Base-by-base conservation (phyloP, 2,797 vertebrate genomes). In the Staurois parvus region DNA sequence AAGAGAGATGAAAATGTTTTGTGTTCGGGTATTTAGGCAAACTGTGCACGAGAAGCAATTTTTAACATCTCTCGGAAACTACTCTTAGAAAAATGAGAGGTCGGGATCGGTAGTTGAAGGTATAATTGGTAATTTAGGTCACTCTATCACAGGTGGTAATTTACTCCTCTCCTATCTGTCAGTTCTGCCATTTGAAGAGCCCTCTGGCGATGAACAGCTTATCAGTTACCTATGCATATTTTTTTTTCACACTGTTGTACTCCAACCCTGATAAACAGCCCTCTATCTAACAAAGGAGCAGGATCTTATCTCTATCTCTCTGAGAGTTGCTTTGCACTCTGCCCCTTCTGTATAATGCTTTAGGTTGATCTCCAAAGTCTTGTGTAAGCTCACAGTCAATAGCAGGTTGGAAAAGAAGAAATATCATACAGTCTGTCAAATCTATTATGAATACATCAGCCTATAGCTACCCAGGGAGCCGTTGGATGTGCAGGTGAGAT, bases 171-270 rank as follows among this genome's bases (percentile, higher is more conserved):
- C 19, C 62, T 4, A 13, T 70, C 6, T 42, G 56, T 37, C 52
- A 62, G 45, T 26, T 76, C 40, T 73, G 72, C 42, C 48, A n/a
- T 45, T 26, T 73, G 72, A 37, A 15, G 29, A 48, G 24, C 67
- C 83, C 83, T 72, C 66, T 34, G 64, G 83, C 75, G 17, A 13
- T 59, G 28, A 77, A 42, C 4, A 64, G 75, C 75, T 84, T 77
- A 84, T 84, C 83, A 19, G 42, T 78, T 75, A 59, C 56, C 17
- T 62, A 62, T 40, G 34, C 34, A 77, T 77, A 77, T 72, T 69
- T 68, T 77, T 76, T 68, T 84, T 84, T 84, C 82, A 84, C 74
- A 76, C 66, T 77, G 64, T 76, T 83, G 37, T 34, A 78, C 67
- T 77, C 64, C n/a, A 45, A 62, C 83, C 83, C 76, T 72, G 48